phyloP scores from a whole-genome alignment of 2,113 vertebrate genomes.

The Strigops habroptila region DNA sequence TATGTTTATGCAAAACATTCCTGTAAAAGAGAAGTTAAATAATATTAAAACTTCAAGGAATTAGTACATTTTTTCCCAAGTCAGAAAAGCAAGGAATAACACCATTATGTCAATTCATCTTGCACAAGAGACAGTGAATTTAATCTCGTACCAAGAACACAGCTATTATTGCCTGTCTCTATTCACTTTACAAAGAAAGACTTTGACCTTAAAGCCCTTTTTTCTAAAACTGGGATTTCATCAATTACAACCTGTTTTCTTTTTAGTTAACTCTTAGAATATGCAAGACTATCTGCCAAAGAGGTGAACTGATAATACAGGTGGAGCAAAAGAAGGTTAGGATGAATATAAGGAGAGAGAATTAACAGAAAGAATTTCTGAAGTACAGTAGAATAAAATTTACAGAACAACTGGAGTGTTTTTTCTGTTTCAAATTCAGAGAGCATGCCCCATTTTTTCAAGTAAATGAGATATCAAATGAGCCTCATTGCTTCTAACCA shows the following conservation, averaged over 20 bases:
- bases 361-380: background rate
- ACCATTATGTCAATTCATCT: background rate
- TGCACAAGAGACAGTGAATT: background rate
- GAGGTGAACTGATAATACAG: background rate
- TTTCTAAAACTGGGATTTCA: background rate
- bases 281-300: background rate
- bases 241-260: conserved; percentile 24
- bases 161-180: background rate
- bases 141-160: background rate
- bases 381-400: background rate
- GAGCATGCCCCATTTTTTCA: background rate
- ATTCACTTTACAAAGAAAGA: background rate
- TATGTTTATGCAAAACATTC: background rate
- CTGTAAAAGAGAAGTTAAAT: background rate
- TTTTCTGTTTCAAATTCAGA: background rate
- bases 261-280: background rate
- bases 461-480: conserved; percentile 16
- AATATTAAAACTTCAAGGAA: background rate
- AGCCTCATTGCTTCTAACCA: background rate
- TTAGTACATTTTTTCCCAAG: background rate
- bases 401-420: background rate
- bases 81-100: background rate
- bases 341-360: background rate
- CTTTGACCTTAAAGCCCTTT: conserved; percentile 39
- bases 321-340: background rate